Conservation (phyloP, 2,888 invertebrate species). For the Apomyelois bistriatella region DNA sequence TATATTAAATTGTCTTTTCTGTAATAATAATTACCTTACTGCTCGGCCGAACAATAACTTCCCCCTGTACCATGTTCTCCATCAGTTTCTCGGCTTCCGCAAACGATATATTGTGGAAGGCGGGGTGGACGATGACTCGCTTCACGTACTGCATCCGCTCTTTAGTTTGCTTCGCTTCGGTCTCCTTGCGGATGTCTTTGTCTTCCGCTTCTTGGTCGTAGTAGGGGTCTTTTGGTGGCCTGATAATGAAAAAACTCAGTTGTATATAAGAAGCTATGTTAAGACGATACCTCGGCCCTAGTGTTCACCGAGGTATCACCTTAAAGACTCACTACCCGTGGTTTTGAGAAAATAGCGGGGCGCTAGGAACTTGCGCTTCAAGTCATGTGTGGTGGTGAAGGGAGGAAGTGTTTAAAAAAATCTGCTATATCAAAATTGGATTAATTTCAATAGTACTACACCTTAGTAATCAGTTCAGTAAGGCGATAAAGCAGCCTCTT, state of each 20-base stretch:
- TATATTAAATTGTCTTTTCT: neutral
- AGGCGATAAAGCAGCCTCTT: no score
- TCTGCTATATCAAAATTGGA: no score
- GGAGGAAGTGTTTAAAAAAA: no score
- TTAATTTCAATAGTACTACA: no score
- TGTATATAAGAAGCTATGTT: no score
- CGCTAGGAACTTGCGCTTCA: no score
- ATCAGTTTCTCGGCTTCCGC: slow-evolving; percentile 95
- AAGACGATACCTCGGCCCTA: no score
- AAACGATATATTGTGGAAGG: slow-evolving; percentile 97
- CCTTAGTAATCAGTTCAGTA: no score
- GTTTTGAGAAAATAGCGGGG: no score
- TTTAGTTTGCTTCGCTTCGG: slow-evolving; percentile 90
- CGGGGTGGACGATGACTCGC: slow-evolving; percentile 97
- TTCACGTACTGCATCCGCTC: slow-evolving; percentile 94
- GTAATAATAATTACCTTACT: slow-evolving; percentile 85
- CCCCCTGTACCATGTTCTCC: slow-evolving; percentile 96
- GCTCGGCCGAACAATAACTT: slow-evolving; percentile 97
- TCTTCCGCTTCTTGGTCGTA: slow-evolving; percentile 94
- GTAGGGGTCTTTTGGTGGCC: slow-evolving; percentile 92
- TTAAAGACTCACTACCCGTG: no score
- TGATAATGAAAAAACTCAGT: slow-evolving; percentile 37
- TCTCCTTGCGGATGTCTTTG: slow-evolving; percentile 87
- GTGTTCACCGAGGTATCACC: no score
- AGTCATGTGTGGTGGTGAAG: no score